phyloP scores from a whole-genome alignment of 2,113 vertebrate genomes.

The Dicrurus megarhynchus region DNA sequence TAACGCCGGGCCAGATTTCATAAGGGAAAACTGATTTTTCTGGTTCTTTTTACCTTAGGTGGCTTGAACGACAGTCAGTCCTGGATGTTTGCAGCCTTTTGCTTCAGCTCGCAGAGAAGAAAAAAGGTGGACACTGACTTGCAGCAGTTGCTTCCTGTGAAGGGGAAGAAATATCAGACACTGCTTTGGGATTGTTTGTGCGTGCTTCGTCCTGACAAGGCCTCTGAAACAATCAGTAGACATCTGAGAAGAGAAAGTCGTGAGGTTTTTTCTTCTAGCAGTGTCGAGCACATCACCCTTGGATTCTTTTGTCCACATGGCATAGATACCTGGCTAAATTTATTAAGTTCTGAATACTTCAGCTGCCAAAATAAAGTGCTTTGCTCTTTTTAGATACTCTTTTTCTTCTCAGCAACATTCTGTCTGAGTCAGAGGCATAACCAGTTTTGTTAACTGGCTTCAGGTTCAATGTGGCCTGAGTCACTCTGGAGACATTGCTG shows the following conservation, averaged over 20 bases:
- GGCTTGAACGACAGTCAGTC: neutral
- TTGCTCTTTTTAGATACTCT: neutral
- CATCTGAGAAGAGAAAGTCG: neutral
- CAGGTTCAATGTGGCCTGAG: slow-evolving; percentile 36
- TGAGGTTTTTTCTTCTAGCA: neutral
- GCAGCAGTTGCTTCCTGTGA: neutral
- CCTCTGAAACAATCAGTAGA: neutral
- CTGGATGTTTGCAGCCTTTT: slow-evolving; percentile 47
- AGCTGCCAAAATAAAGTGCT: neutral
- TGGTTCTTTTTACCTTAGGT: slow-evolving; percentile 13
- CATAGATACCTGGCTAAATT: slow-evolving; percentile 45
- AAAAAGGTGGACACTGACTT: neutral
- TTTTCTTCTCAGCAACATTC: neutral
- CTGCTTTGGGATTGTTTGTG: slow-evolving; percentile 24
- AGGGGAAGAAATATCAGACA: neutral
- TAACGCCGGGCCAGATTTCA: neutral
- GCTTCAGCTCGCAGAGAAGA: neutral
- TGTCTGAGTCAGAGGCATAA: neutral
- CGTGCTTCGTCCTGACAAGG: slow-evolving; percentile 10
- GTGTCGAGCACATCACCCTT: neutral
- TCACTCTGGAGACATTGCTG: slow-evolving; percentile 1
- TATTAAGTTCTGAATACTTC: neutral
- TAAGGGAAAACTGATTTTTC: neutral
- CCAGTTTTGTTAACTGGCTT: neutral
- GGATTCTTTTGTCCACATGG: slow-evolving; percentile 12